phyloP scores from a whole-genome alignment of 2,113 vertebrate species.

The Tachuris rubrigastra region DNA sequence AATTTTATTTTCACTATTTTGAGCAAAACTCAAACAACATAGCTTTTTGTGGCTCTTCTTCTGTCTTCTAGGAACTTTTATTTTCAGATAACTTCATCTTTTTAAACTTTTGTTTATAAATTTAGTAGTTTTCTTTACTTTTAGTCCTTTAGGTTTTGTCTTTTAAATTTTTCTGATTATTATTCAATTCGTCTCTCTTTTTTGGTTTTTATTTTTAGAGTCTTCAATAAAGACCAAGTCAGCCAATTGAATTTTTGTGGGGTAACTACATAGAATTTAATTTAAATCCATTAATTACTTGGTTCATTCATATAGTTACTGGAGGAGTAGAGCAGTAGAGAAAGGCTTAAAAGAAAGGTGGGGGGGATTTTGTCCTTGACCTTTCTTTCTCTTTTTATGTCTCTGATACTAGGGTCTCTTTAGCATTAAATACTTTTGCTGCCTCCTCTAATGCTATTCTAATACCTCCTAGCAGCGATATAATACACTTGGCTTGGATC shows the following conservation, averaged over 20 bases:
- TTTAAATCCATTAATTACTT: not conserved
- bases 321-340: not conserved
- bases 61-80: not conserved
- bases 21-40: not conserved
- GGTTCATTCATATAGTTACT: not conserved
- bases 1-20: not conserved
- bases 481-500: not conserved
- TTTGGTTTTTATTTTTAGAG: not conserved
- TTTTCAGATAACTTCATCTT: not conserved
- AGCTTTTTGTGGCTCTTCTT: not conserved
- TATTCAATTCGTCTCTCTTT: not conserved
- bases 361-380: not conserved
- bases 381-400: not conserved
- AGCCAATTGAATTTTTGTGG: not conserved
- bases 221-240: not conserved
- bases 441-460: not conserved
- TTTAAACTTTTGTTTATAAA: not conserved
- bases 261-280: not conserved
- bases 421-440: not conserved
- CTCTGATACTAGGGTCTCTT: not conserved
- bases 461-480: not conserved
- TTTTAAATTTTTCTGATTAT: not conserved
- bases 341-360: not conserved
- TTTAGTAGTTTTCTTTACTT: not conserved
- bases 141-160: not conserved